phyloP scores from a whole-genome alignment of 1,140 invertebrate species.

The Diorhabda carinulata region DNA sequence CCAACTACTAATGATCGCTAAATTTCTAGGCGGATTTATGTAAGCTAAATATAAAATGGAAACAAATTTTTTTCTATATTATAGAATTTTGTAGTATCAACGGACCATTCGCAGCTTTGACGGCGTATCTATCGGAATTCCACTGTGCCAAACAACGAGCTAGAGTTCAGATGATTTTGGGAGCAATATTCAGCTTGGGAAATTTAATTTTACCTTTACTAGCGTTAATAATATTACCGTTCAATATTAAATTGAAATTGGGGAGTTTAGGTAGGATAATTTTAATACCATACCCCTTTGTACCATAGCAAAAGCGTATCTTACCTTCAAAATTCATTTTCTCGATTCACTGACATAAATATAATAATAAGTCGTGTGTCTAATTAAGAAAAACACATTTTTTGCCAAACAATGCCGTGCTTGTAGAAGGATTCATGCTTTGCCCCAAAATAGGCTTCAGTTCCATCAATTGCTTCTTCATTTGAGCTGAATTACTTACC shows the following conservation, averaged over 20 bases:
- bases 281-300: too few relatives aligned
- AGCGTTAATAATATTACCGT: constrained; percentile 30
- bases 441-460: too few relatives aligned
- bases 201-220: constrained; percentile 32
- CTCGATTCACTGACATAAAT: too few relatives aligned
- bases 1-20: constrained; percentile 63
- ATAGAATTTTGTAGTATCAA: constrained; percentile 56
- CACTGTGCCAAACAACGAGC: constrained; percentile 60
- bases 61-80: neutral
- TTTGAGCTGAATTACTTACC: too few relatives aligned
- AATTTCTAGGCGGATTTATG: constrained; percentile 62
- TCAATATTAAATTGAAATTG: constrained; percentile 23
- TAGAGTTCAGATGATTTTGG: constrained; percentile 58
- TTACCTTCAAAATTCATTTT: too few relatives aligned
- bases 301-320: too few relatives aligned
- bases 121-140: constrained; percentile 67
- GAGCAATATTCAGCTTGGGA: constrained; percentile 55
- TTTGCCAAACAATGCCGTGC: too few relatives aligned
- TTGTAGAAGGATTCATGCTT: too few relatives aligned
- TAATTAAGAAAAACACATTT: too few relatives aligned
- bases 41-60: constrained; percentile 13
- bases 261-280: constrained; percentile 11
- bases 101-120: constrained; percentile 67
- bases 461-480: too few relatives aligned
- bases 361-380: too few relatives aligned